phyloP scores from a whole-genome alignment of 1,140 invertebrate species.

The Drosophila nigrodunni region DNA sequence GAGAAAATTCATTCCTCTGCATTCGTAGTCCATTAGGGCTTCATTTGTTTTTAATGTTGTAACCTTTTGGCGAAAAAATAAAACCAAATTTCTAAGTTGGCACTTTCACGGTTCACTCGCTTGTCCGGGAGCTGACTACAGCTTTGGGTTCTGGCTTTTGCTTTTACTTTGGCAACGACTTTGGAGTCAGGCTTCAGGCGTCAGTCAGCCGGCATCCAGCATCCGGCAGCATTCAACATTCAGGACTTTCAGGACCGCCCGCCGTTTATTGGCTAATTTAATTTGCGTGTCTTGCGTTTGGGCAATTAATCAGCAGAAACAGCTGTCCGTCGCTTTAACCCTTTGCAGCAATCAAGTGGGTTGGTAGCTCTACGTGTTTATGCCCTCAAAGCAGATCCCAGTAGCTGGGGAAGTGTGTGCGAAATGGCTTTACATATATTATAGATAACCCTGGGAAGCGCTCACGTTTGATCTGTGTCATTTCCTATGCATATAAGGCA shows the following conservation, averaged over 20 bases:
- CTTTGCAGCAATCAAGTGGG: slow-evolving; percentile 22
- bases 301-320: slow-evolving; percentile 81
- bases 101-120: slow-evolving; percentile 69
- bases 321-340: slow-evolving; percentile 77
- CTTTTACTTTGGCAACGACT: background rate
- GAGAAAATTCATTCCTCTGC: slow-evolving; percentile 19
- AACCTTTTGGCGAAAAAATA: slow-evolving; percentile 70
- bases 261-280: slow-evolving; percentile 82
- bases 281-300: slow-evolving; percentile 82
- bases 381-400: slow-evolving; percentile 8
- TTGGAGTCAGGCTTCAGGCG: too few species aligned
- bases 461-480: background rate
- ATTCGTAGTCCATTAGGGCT: slow-evolving; percentile 80
- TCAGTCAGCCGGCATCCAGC: too few species aligned
- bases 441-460: background rate
- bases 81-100: slow-evolving; percentile 73
- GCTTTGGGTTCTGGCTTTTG: slow-evolving; percentile 13
- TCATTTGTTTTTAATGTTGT: slow-evolving; percentile 83
- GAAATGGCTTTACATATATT: slow-evolving; percentile 1
- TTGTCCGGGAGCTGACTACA: slow-evolving; percentile 3
- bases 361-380: slow-evolving; percentile 26
- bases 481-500: background rate
- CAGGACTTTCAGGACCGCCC: slow-evolving; percentile 42
- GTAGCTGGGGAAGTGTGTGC: background rate
- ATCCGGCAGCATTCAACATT: background rate